Conservation (phyloP, 2,888 invertebrate species). For the Hirtodrosophila alboralis region DNA sequence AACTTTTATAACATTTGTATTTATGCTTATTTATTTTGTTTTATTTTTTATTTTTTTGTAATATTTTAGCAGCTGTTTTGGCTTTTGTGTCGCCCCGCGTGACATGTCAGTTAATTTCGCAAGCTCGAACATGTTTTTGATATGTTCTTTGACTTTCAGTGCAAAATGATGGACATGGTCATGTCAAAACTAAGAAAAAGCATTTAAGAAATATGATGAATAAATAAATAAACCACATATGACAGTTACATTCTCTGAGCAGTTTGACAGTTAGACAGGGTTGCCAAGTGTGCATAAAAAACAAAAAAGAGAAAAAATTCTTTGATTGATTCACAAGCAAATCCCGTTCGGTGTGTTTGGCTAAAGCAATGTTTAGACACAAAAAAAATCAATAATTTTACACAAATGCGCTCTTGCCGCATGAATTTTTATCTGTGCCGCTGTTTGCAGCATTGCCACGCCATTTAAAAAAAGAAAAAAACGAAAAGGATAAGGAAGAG, state of each 20-base stretch:
- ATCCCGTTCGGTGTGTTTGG: constrained; percentile 4
- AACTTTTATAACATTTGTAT: background rate
- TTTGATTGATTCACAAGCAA: constrained; percentile 45
- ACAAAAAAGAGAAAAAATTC: constrained; percentile 17
- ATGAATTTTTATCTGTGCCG: constrained; percentile 23
- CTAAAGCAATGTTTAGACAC: constrained; percentile 15
- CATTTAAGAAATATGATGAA: constrained; percentile 58
- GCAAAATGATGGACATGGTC: constrained; percentile 53
- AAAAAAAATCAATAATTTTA: constrained; percentile 64
- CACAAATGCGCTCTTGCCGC: constrained; percentile 35
- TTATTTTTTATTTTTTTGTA: constrained; percentile 12
- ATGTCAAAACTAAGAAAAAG: constrained; percentile 61
- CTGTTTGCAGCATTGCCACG: constrained; percentile 52
- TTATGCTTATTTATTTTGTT: constrained; percentile 17
- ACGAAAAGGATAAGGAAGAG: background rate
- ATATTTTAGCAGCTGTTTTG: constrained; percentile 4
- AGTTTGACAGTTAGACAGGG: constrained; percentile 68
- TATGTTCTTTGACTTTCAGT: constrained; percentile 35
- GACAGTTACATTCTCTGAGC: constrained; percentile 56
- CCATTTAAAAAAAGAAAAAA: constrained; percentile 50
- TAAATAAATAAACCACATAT: constrained; percentile 59
- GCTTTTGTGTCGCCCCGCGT: constrained; percentile 36
- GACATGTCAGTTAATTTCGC: constrained; percentile 58
- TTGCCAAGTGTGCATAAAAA: constrained; percentile 40
- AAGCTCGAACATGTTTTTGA: constrained; percentile 34